phyloP scores from a whole-genome alignment of 2,113 vertebrate genomes.

The Siniperca knerii region DNA sequence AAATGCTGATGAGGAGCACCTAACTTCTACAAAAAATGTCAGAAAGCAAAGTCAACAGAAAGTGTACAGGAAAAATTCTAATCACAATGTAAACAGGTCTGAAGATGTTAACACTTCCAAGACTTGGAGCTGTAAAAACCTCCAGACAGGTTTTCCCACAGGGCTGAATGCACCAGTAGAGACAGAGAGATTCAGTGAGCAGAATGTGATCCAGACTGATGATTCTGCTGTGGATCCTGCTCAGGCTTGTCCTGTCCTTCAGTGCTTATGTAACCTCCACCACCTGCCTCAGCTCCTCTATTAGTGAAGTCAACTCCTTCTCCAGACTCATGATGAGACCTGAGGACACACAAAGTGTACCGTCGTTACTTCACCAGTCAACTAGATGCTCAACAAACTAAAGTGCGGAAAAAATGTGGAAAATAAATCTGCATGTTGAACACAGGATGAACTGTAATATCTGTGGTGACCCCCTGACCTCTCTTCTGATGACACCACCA shows the following conservation, averaged over 20 bases:
- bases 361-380: background rate
- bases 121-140: background rate
- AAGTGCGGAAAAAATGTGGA: background rate
- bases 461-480: background rate
- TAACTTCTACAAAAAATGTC: background rate
- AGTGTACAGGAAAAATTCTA: background rate
- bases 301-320: conserved; percentile 93
- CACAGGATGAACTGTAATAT: background rate
- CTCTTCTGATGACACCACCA: background rate
- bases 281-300: conserved; percentile 95
- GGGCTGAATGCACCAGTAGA: conserved; percentile 24
- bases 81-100: background rate
- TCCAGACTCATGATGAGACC: conserved; percentile 96
- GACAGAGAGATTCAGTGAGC: conserved; percentile 3
- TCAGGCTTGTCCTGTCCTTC: background rate
- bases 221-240: background rate
- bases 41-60: conserved; percentile 12
- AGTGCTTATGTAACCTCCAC: conserved; percentile 90
- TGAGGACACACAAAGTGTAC: conserved; percentile 70
- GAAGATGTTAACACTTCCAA: background rate
- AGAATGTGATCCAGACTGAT: background rate
- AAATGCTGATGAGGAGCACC: conserved; percentile 7
- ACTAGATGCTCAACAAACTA: background rate
- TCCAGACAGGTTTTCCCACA: background rate
- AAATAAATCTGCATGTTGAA: background rate